A percentile compares a stretch with the other conserved stretches of the same genome.
These are phyloP conservation scores for Tylochromis polylepis DNA, from an alignment of 2,113 vertebrate genomes.

Conservation along the genomic window DNA sequence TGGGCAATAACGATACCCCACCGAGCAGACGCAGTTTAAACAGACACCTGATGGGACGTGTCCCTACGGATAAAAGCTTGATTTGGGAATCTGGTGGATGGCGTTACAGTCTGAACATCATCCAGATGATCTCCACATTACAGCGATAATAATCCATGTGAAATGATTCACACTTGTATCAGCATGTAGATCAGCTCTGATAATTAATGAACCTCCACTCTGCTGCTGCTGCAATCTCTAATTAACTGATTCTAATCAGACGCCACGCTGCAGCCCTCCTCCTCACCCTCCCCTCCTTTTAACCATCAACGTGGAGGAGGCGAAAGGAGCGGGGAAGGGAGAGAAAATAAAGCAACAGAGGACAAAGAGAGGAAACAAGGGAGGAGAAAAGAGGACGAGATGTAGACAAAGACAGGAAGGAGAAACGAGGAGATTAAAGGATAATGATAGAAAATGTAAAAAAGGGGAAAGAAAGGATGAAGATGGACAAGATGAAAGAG, in stretches of 20 bases:
- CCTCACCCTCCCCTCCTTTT: not conserved
- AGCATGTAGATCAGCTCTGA: constrained; percentile 19
- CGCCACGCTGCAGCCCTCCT: not conserved
- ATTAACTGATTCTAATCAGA: constrained; percentile 24
- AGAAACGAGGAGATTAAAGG: not conserved
- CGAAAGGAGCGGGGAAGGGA: not conserved
- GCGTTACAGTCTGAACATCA: not conserved
- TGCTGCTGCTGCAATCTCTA: constrained; percentile 11
- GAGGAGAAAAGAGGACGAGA: not conserved
- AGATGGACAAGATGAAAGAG: not conserved
- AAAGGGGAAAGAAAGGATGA: not conserved
- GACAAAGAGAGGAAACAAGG: not conserved
- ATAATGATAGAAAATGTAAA: not conserved
- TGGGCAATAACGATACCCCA: not conserved
- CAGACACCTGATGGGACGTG: not conserved
- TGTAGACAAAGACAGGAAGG: not conserved
- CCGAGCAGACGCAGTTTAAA: not conserved
- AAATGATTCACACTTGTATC: constrained; percentile 6
- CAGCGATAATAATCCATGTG: not conserved
- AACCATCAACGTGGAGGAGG: not conserved
- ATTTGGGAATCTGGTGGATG: not conserved
- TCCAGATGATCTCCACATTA: not conserved
- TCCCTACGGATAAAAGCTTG: not conserved
- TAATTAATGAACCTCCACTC: constrained; percentile 13
- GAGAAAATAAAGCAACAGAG: not conserved